Percentiles rank a stretch among this genome's conserved stretches.
phyloP scores from a whole-genome alignment of 2,113 vertebrate species.

The Uria aalge region DNA sequence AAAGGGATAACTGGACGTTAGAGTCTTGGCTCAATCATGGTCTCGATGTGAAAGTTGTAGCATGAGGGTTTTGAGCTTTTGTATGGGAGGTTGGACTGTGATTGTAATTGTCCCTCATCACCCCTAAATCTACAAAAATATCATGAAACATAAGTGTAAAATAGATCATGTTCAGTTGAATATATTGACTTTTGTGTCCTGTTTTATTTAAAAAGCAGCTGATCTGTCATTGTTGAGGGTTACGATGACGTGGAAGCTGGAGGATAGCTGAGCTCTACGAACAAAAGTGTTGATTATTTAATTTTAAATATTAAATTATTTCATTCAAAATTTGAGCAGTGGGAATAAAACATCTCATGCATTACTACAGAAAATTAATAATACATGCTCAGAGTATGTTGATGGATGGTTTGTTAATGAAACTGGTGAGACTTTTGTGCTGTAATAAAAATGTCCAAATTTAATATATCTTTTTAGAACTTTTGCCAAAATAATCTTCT shows the following conservation, averaged over 20 bases:
- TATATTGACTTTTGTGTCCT: background rate
- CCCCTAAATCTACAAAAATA: background rate
- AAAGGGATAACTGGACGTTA: background rate
- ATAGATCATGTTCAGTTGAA: background rate
- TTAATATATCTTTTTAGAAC: slow-evolving; percentile 51
- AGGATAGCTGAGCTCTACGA: background rate
- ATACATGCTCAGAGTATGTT: background rate
- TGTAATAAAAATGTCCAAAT: slow-evolving; percentile 51
- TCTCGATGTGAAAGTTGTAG: background rate
- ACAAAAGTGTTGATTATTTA: background rate
- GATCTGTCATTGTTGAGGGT: background rate
- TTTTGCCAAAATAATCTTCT: slow-evolving; percentile 59
- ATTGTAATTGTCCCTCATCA: background rate
- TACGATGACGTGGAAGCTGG: background rate
- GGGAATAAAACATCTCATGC: background rate
- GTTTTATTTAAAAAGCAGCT: background rate
- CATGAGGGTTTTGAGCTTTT: background rate
- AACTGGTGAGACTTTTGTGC: slow-evolving; percentile 15
- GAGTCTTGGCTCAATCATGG: background rate
- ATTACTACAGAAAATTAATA: background rate
- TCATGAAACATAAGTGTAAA: background rate
- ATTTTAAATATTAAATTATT: background rate
- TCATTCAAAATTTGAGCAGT: background rate
- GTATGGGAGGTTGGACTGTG: background rate
- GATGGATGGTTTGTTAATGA: slow-evolving; percentile 55